Percentiles rank a stretch among this genome's conserved stretches.
Evolutionary conservation across 2,113 vertebrate species (phyloP).

Genomic region (Speoplatyrhinus poulsoni): DNA sequence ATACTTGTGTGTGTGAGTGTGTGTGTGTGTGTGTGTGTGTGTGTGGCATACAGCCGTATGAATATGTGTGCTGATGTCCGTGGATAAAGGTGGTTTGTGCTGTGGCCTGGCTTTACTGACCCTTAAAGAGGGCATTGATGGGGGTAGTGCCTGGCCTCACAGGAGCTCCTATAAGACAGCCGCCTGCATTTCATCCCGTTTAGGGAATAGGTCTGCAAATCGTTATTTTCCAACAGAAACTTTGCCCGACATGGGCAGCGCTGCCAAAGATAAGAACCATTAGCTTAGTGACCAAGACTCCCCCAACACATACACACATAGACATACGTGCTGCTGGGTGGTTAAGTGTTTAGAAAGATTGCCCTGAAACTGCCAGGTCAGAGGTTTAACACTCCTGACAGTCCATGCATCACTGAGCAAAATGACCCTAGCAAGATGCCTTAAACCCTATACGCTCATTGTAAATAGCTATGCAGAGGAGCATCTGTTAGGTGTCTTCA

Average conservation of each 20-base stretch:
- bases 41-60: constrained; percentile 57
- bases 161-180: constrained; percentile 19
- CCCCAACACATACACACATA: background rate
- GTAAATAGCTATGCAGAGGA: too few relatives aligned
- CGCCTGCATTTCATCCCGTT: background rate
- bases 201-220: background rate
- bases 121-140: constrained; percentile 78
- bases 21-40: constrained; percentile 17
- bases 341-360: too few relatives aligned
- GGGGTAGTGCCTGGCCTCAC: constrained; percentile 31
- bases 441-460: too few relatives aligned
- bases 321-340: too few relatives aligned
- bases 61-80: constrained; percentile 72
- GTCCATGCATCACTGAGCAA: too few relatives aligned
- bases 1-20: background rate
- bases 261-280: background rate
- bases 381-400: too few relatives aligned
- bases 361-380: too few relatives aligned
- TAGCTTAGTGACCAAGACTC: constrained; percentile 20
- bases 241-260: constrained; percentile 1
- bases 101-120: constrained; percentile 61
- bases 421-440: too few relatives aligned
- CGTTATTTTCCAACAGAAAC: background rate
- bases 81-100: constrained; percentile 79
- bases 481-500: too few relatives aligned